A percentile compares a stretch with the other conserved stretches of the same genome.
phyloP scores from a whole-genome alignment of 1,140 invertebrate species.

The Choristoneura fumiferana region DNA sequence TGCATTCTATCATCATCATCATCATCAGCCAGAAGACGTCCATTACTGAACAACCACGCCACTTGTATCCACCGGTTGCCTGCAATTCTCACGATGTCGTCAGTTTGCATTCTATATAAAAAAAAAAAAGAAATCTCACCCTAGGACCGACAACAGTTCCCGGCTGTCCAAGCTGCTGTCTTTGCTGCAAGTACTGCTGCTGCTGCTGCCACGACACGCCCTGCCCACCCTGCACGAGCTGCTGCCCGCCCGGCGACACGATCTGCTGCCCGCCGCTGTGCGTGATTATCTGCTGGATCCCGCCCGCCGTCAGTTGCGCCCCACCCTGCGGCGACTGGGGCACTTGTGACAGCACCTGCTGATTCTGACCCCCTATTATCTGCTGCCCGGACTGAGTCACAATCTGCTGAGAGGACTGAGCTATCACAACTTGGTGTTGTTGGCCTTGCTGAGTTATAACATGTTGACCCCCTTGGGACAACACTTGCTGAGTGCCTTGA shows the following conservation, averaged over 20 bases:
- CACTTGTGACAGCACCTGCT: constrained; percentile 66
- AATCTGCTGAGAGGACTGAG: constrained; percentile 65
- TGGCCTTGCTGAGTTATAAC: constrained; percentile 70
- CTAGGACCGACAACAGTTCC: constrained; percentile 68
- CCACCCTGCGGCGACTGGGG: constrained; percentile 63
- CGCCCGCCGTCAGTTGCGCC: constrained; percentile 47
- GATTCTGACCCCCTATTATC: constrained; percentile 63
- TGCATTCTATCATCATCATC: too few species aligned
- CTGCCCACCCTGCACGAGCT: constrained; percentile 68
- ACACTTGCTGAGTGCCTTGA: constrained; percentile 62
- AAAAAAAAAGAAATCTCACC: constrained; percentile 40
- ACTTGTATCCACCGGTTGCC: too few species aligned
- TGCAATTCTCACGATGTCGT: too few species aligned
- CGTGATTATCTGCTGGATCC: constrained; percentile 68
- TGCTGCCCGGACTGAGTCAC: constrained; percentile 65
- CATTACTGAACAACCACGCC: too few species aligned
- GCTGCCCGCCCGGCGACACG: constrained; percentile 66
- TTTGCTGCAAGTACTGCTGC: constrained; percentile 69
- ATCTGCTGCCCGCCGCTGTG: constrained; percentile 70
- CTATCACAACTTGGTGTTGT: constrained; percentile 71
- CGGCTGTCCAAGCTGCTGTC: constrained; percentile 67
- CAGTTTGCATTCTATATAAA: background rate
- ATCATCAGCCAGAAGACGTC: too few species aligned
- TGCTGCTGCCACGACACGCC: constrained; percentile 70
- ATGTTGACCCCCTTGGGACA: constrained; percentile 70